A percentile compares a stretch with the other conserved stretches of the same genome.
Evolutionary conservation across 2,113 vertebrate genomes (phyloP).

Genomic region (Brachypteracias leptosomus): DNA sequence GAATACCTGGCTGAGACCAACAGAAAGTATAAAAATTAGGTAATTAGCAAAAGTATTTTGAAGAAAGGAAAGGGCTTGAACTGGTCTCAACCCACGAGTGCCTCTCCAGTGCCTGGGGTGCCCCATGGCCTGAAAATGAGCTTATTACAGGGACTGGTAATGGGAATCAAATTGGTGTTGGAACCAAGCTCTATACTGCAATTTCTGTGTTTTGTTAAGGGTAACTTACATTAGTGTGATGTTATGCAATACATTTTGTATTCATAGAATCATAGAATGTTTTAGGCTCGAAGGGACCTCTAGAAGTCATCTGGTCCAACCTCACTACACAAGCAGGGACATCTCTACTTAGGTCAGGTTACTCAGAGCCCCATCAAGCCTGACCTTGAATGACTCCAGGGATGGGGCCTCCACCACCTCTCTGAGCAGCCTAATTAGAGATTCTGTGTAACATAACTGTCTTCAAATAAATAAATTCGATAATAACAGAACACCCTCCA

Average conservation of each 20-base stretch:
- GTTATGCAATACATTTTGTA: not conserved
- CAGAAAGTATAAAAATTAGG: no score
- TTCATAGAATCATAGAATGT: no score
- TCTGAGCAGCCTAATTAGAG: not conserved
- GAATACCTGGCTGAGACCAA: not conserved
- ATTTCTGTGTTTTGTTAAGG: not conserved
- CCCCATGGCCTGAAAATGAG: accelerated
- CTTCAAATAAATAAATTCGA: not conserved
- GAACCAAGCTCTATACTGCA: not conserved
- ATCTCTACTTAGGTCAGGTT: no score
- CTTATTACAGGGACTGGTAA: accelerated
- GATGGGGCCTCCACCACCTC: no score
- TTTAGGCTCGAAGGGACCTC: no score
- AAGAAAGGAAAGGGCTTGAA: not conserved
- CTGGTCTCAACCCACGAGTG: accelerated
- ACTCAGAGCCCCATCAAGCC: no score
- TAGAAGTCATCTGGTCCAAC: no score
- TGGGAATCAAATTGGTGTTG: not conserved
- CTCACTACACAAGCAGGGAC: no score
- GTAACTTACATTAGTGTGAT: no score
- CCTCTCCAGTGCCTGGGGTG: no score
- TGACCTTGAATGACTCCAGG: no score
- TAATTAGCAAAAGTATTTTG: not conserved
- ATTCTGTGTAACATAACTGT: not conserved
- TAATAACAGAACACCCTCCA: not conserved